Evolutionary conservation across 2,113 vertebrate species (phyloP).

Genomic region (Lepus americanus): DNA sequence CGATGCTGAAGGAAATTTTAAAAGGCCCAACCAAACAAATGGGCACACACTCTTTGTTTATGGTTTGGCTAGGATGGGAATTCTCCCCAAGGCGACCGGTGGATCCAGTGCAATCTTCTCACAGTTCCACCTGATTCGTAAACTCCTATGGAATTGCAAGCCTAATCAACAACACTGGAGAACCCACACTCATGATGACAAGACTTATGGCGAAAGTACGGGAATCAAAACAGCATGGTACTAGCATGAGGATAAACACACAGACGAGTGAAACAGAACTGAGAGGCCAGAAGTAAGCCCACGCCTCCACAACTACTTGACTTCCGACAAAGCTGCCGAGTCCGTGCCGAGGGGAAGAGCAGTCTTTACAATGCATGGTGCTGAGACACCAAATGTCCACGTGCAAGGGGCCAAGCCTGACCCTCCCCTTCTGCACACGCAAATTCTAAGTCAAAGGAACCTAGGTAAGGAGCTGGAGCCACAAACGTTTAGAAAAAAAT

Average conservation of each 20-base stretch:
- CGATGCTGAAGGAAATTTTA: neutral
- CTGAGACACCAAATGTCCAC: neutral
- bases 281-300: neutral
- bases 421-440: neutral
- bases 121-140: neutral
- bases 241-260: neutral
- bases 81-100: neutral
- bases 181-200: neutral
- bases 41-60: neutral
- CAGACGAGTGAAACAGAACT: neutral
- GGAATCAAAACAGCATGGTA: neutral
- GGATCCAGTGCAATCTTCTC: neutral
- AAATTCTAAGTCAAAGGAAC: neutral
- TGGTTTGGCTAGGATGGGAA: neutral
- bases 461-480: neutral
- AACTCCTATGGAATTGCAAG: neutral
- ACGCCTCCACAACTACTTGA: neutral
- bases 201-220: neutral
- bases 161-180: neutral
- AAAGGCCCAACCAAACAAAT: conserved; percentile 13
- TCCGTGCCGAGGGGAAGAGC: neutral
- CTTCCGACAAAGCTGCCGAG: neutral
- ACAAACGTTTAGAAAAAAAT: neutral
- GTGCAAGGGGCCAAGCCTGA: neutral
- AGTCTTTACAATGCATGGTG: neutral